A percentile compares a stretch with the other conserved stretches of the same genome.
Evolutionary conservation across 2,888 invertebrate species (phyloP).

Genomic region (Salticus scenicus): DNA sequence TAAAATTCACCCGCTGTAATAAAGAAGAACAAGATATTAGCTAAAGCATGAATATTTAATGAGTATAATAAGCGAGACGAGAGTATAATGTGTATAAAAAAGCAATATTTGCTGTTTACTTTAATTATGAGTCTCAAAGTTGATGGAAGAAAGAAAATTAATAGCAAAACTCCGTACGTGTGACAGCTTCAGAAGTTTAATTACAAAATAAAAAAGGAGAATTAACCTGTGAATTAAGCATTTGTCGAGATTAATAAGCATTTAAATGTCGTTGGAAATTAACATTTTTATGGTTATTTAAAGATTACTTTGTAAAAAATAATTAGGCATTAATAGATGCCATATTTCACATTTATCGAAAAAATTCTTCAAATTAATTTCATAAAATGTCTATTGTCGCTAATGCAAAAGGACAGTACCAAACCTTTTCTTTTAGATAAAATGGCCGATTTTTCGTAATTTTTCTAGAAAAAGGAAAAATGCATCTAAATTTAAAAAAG

Average conservation of each 20-base stretch:
- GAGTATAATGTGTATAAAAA: not conserved
- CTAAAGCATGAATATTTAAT: conserved; percentile 13
- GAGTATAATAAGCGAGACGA: not conserved
- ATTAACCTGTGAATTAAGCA: not conserved
- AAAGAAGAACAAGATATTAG: not conserved
- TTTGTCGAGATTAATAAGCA: not conserved
- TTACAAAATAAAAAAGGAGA: not conserved
- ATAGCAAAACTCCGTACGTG: not conserved
- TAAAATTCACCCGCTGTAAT: not conserved
- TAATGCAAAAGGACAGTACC: too few species aligned
- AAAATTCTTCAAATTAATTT: too few species aligned
- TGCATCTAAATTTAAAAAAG: too few species aligned
- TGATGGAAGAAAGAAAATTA: conserved; percentile 8
- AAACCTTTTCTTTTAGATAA: too few species aligned
- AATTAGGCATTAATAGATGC: too few species aligned
- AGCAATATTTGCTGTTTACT: not conserved
- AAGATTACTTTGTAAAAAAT: too few species aligned
- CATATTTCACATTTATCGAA: too few species aligned
- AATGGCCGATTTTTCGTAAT: too few species aligned
- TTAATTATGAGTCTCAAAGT: conserved; percentile 8
- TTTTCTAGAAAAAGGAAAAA: too few species aligned
- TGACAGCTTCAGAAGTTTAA: not conserved
- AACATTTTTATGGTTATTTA: not conserved
- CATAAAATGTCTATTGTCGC: too few species aligned
- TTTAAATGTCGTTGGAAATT: not conserved